phyloP scores from a whole-genome alignment of 2,113 vertebrate genomes.

The Cacatua alba region DNA sequence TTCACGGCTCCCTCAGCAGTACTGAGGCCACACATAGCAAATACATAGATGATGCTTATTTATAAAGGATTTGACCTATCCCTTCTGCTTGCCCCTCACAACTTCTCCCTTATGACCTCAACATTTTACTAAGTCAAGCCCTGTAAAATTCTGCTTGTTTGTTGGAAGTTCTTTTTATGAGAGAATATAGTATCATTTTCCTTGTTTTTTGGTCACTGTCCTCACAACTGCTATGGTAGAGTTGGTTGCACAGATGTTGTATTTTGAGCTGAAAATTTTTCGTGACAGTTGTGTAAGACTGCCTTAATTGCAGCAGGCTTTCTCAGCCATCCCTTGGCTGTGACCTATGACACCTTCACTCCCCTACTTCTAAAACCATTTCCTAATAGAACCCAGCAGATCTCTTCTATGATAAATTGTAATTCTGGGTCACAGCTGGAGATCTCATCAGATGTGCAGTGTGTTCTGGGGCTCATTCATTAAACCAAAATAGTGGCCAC shows the following conservation, averaged over 20 bases:
- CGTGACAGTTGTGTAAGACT: background rate
- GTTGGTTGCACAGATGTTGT: constrained; percentile 5
- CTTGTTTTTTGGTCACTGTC: background rate
- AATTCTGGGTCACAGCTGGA: constrained; percentile 45
- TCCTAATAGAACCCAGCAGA: constrained; percentile 39
- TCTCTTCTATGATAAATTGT: constrained; percentile 39
- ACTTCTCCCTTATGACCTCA: background rate
- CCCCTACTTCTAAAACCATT: constrained; percentile 30
- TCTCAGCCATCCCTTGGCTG: background rate
- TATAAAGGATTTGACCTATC: background rate
- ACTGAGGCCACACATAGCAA: background rate
- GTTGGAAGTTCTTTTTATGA: background rate
- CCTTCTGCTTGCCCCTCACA: background rate
- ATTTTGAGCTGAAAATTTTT: constrained; percentile 13
- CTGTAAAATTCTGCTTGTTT: constrained; percentile 17
- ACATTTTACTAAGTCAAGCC: background rate
- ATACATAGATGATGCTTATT: background rate
- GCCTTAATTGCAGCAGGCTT: background rate
- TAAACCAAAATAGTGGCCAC: constrained; percentile 13
- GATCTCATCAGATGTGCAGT: constrained; percentile 12
- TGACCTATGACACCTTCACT: constrained; percentile 51
- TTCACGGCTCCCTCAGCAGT: background rate
- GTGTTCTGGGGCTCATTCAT: constrained; percentile 17
- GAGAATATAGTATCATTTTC: background rate
- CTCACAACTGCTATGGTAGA: background rate